These are phyloP conservation scores for Stratiomys singularior DNA, from an alignment of 2,888 invertebrate species.

Conservation along the genomic window DNA sequence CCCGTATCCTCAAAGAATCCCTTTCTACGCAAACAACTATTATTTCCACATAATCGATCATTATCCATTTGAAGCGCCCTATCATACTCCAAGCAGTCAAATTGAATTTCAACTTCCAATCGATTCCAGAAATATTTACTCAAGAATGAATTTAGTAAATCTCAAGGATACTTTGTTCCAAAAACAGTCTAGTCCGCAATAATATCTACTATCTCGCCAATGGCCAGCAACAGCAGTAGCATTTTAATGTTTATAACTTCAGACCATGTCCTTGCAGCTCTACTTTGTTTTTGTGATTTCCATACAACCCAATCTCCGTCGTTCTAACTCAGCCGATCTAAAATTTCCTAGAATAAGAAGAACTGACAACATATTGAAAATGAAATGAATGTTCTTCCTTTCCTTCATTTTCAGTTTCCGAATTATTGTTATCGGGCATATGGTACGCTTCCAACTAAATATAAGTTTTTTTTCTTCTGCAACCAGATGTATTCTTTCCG, in stretches of 20 bases:
- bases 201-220: neutral
- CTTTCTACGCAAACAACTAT: too few species aligned
- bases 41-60: too few species aligned
- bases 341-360: too few species aligned
- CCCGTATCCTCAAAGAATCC: too few species aligned
- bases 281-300: neutral
- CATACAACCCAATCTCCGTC: neutral
- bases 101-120: too few species aligned
- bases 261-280: neutral
- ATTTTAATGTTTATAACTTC: neutral
- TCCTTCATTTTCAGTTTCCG: neutral
- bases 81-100: too few species aligned
- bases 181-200: neutral
- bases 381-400: neutral
- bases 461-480: too few species aligned
- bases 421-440: neutral
- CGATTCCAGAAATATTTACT: too few species aligned
- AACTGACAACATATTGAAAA: neutral
- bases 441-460: neutral
- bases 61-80: too few species aligned
- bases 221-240: neutral
- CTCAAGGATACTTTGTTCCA: neutral
- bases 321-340: too few species aligned
- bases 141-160: neutral
- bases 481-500: too few species aligned